Conservation (phyloP, 1,140 invertebrate species). For the Panulirus ornatus region DNA sequence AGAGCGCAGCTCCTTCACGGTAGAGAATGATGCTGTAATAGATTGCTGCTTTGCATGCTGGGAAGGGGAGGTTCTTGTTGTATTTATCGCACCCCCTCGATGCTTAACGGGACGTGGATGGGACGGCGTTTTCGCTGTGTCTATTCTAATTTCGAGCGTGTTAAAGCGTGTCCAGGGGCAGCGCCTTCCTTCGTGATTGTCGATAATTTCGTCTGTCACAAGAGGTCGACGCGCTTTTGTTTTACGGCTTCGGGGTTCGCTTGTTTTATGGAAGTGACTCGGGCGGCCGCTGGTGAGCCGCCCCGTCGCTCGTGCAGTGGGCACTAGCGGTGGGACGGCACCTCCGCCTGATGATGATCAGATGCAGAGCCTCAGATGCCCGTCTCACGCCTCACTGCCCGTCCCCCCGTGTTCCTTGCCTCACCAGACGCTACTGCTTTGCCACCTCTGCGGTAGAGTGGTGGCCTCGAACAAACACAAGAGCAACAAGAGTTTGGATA, state of each 20-base stretch:
- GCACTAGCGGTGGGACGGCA: too few species aligned
- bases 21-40: background rate
- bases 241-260: slow-evolving; percentile 15
- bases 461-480: too few species aligned
- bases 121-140: slow-evolving; percentile 45
- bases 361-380: too few species aligned
- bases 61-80: slow-evolving; percentile 1
- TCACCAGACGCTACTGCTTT: too few species aligned
- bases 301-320: background rate
- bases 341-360: too few species aligned
- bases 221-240: slow-evolving; percentile 16
- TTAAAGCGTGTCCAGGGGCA: slow-evolving; percentile 47
- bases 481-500: too few species aligned
- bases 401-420: too few species aligned
- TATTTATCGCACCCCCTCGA: background rate
- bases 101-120: slow-evolving; percentile 12
- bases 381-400: too few species aligned
- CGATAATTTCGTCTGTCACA: slow-evolving; percentile 59
- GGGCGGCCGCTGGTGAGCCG: background rate
- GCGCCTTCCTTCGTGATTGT: slow-evolving; percentile 51
- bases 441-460: too few species aligned
- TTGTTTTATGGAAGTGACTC: slow-evolving; percentile 2
- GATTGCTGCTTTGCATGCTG: slow-evolving; percentile 26
- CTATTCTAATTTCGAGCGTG: slow-evolving; percentile 60
- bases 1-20: background rate